Percentiles rank a stretch among this genome's conserved stretches.
These are phyloP conservation scores for Scaptomyza caliginosa DNA, from an alignment of 2,888 invertebrate genomes.

Conservation along the genomic window DNA sequence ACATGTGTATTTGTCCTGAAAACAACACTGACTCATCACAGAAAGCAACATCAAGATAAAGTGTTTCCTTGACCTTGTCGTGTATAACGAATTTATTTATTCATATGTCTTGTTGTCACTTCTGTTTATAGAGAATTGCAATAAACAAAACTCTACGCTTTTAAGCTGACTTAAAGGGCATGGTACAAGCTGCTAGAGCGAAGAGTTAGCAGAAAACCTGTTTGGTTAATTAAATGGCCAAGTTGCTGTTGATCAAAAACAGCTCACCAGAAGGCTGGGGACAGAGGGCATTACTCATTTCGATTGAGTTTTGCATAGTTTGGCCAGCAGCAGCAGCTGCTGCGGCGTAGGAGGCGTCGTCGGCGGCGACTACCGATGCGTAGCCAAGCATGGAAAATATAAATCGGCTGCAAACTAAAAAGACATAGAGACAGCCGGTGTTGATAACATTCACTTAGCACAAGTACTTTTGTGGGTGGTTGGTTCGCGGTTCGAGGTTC, in stretches of 20 bases:
- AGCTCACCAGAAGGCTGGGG: background rate
- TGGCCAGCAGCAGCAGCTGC: conserved; percentile 49
- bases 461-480: conserved; percentile 46
- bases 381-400: conserved; percentile 20
- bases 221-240: conserved; percentile 44
- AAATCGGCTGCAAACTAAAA: background rate
- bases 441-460: conserved; percentile 27
- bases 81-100: background rate
- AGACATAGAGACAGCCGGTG: background rate
- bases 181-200: background rate
- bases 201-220: conserved; percentile 1
- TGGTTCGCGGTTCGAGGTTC: background rate
- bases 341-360: too few species aligned
- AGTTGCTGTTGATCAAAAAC: conserved; percentile 24
- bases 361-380: conserved; percentile 46
- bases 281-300: conserved; percentile 37
- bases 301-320: conserved; percentile 58
- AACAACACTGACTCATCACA: conserved; percentile 2
- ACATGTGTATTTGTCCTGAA: conserved; percentile 32
- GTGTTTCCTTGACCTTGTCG: conserved; percentile 22
- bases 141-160: background rate
- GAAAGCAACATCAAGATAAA: conserved; percentile 4
- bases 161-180: too few species aligned
- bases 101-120: background rate
- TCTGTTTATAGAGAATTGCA: background rate